Base-by-base conservation (phyloP, 2,797 vertebrate genomes). In the Manis pentadactyla region DNA sequence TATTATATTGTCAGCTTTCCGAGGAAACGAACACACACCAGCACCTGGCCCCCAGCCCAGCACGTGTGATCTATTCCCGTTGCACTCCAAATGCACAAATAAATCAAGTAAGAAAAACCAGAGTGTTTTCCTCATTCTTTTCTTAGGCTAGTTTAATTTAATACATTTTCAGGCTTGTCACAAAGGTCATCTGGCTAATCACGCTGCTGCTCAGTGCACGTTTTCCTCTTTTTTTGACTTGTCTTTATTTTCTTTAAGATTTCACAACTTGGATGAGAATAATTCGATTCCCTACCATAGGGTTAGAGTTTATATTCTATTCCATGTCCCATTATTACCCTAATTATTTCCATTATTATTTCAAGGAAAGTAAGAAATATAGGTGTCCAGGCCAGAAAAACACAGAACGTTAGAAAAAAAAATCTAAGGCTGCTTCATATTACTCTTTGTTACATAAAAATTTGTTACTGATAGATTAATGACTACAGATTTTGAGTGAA, bases 231-330 rank as follows among this genome's bases (percentile, higher is more conserved):
- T 73, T 46, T 71, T 75, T 66, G 11, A 78, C 39, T 78, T 63
- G 11, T 68, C 53, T 90, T 93, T 71, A 31, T 66, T 93, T 91
- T 90, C 23, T 71, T 83, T 78, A 86, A 57, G 42, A 69, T 81
- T 84, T 42, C n/a, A 37, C 27, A 69, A 39, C 34, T 29, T 59
- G 18, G 27, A 66, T 46, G 5, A 89, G 7, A 85, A 74, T 42
- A 66, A 68, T 84, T 85, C 53, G 19, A 84, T 59, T 94, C 13
- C 10, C 29, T 78, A 55, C 17, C 37, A 51, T 14, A 31, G 5
- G 34, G 2, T 84, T 78, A 64, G 29, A n/a, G 29, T 42, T 92
- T 57, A 55, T 27, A 71, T 25, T n/a, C n/a, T 93, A 49, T n/a
- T 73, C 59, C 79, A 0, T 66, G 19, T 15, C 25, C 17, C n/a